Percentiles rank a stretch among this genome's conserved stretches.
phyloP scores from a whole-genome alignment of 2,797 vertebrate species.

The Antrozous pallidus region DNA sequence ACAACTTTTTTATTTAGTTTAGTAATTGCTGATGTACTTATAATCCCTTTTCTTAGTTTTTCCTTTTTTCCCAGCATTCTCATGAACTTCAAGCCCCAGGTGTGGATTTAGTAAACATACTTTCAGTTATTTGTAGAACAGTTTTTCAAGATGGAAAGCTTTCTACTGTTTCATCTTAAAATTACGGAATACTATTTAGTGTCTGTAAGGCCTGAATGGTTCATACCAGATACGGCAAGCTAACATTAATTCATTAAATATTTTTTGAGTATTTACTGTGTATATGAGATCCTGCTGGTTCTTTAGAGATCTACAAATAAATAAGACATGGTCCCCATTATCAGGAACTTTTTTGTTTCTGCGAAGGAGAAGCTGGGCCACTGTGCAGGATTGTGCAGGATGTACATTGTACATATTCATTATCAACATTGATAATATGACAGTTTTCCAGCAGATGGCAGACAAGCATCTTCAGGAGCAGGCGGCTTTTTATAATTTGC shows the following conservation, averaged over 20 bases:
- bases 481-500: constrained; percentile 44
- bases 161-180: constrained; percentile 1
- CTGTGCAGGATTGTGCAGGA: neutral
- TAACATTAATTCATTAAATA: constrained; percentile 11
- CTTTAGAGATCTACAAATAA: neutral
- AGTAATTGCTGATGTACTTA: neutral
- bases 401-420: neutral
- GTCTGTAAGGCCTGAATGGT: constrained; percentile 9
- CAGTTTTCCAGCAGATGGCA: constrained; percentile 50
- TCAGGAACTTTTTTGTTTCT: neutral
- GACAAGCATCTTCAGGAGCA: constrained; percentile 44
- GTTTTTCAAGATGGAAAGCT: constrained; percentile 23
- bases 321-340: neutral
- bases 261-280: neutral
- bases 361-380: neutral
- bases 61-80: neutral
- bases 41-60: constrained; percentile 5
- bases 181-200: neutral
- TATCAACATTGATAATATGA: neutral
- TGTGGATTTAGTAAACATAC: neutral
- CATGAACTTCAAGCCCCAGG: neutral
- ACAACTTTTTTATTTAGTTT: neutral
- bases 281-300: neutral
- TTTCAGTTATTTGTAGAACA: constrained; percentile 31
- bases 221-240: neutral